Evolutionary conservation across 64 coral and sea anemone species (phyloP), one percentile per base, ranked within the genome.

Genomic region (Orbicella faveolata): DNA sequence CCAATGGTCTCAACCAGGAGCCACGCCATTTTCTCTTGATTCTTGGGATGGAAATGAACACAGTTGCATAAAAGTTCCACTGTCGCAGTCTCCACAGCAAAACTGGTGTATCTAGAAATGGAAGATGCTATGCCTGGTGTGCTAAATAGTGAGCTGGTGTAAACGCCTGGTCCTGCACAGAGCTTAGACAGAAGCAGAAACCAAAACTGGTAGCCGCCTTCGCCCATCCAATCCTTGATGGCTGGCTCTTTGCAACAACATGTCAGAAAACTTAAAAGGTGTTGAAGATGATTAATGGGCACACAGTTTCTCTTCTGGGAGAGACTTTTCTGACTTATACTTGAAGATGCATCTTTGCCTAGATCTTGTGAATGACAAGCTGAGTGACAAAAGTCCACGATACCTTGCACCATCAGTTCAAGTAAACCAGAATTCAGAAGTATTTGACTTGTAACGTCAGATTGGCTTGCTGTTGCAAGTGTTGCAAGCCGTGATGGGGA

Each of bases 1-100:
- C 75, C 92, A 63, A 97, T 90, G 36, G 90, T 89, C 52, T 97
- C 87, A 82, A 92, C 93, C 63, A 97, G 64, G 53, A 90, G 89
- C 11, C 63, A 69, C 3, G 95, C 89, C 34, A 97, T 93, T 73
- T 88, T 39, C 41, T 79, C 77, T 85, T 97, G 95, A 63, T 97
- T 97, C 23, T 73, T 75, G 0, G 92, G 95, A 80, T 97, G 88
- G 61, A 89, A 88, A 74, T 63, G 74, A 74, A 97, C 87, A 85
- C 92, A 97, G 21, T 55, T 55, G 52, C 87, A 88, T 23, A 97
- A 68, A 7, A 94, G 87, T 78, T 94, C 85, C 36, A 97, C 84
- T 21, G 92, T 75, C 21, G 92, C 88, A n/a, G 92, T 88, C 37
- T 97, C 95, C 12, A 94, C 68, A n/a, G 92, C 92, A 30, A 97